Evolutionary conservation across 2,797 vertebrate species (phyloP).

Genomic region (Gobionotothen gibberifrons): DNA sequence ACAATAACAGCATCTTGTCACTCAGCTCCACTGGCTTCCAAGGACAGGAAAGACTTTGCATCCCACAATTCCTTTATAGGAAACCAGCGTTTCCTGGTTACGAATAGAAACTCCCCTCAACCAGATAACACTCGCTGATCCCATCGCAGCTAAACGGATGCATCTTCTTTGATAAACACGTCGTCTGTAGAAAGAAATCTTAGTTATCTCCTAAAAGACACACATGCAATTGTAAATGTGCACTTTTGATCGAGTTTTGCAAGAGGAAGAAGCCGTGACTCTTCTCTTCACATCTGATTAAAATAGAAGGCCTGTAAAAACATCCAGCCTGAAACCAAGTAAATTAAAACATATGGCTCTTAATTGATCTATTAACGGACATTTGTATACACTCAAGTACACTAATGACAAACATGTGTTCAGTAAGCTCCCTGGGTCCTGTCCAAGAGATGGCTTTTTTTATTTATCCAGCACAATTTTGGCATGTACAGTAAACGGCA

Average conservation of each 20-base stretch:
- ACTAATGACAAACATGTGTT: conserved; percentile 46
- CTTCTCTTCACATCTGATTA: conserved; percentile 19
- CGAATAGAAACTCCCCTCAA: conserved; percentile 10
- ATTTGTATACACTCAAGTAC: conserved; percentile 41
- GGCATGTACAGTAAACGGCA: conserved; percentile 54
- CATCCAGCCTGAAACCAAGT: conserved; percentile 5
- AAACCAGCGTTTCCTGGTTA: conserved; percentile 58
- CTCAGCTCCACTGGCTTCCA: conserved; percentile 35
- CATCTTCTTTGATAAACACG: neutral
- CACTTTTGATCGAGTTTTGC: neutral
- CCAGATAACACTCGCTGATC: conserved; percentile 7
- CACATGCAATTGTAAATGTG: neutral
- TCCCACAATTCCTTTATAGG: conserved; percentile 50
- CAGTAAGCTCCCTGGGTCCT: conserved; percentile 41
- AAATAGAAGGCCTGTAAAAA: conserved; percentile 18
- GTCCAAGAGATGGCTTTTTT: conserved; percentile 47
- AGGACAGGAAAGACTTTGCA: conserved; percentile 53
- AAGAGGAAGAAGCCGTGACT: conserved; percentile 21
- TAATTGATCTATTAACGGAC: conserved; percentile 51
- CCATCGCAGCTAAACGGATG: neutral
- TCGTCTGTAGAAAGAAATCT: neutral
- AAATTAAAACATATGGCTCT: conserved; percentile 42
- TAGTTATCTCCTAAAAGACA: conserved; percentile 1
- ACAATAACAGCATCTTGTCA: conserved; percentile 54
- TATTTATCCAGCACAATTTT: conserved; percentile 47